A percentile compares a stretch with the other conserved stretches of the same genome.
phyloP scores from a whole-genome alignment of 2,888 invertebrate genomes.

The Candidula unifasciata region DNA sequence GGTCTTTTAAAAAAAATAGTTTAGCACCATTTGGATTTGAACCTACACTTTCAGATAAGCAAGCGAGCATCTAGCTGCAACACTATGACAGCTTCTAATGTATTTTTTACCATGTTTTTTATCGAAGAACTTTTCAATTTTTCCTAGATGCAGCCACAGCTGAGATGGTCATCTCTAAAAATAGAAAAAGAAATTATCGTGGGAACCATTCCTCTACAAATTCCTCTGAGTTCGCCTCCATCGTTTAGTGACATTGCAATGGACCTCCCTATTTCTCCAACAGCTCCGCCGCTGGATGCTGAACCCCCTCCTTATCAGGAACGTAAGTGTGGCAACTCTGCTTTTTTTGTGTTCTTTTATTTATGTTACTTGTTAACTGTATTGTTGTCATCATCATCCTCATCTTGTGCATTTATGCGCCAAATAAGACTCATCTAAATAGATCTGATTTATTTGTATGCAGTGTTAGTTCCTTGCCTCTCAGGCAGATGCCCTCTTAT shows the following conservation, averaged over 20 bases:
- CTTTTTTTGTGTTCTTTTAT: too few species aligned
- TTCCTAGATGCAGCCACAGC: slow-evolving; percentile 57
- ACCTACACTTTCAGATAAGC: too few species aligned
- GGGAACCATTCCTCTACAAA: slow-evolving; percentile 59
- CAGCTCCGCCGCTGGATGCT: slow-evolving; percentile 54
- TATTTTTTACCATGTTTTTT: not conserved
- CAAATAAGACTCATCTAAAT: too few species aligned
- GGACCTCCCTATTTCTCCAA: slow-evolving; percentile 49
- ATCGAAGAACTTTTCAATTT: not conserved
- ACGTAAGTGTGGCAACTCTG: slow-evolving; percentile 51
- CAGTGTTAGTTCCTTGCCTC: too few species aligned
- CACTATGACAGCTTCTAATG: not conserved
- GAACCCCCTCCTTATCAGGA: slow-evolving; percentile 59
- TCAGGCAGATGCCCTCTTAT: too few species aligned
- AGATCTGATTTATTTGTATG: too few species aligned
- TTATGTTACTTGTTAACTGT: too few species aligned
- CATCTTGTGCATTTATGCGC: too few species aligned
- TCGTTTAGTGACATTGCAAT: slow-evolving; percentile 38
- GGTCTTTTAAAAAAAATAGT: too few species aligned
- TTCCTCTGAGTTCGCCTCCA: slow-evolving; percentile 38
- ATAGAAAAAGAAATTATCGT: slow-evolving; percentile 59
- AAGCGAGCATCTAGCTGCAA: too few species aligned
- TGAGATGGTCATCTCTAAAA: slow-evolving; percentile 58
- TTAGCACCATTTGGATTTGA: too few species aligned
- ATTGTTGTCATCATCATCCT: too few species aligned